A percentile compares a stretch with the other conserved stretches of the same genome.
Evolutionary conservation across 2,797 vertebrate genomes (phyloP).

Genomic region (Chelon auratus): DNA sequence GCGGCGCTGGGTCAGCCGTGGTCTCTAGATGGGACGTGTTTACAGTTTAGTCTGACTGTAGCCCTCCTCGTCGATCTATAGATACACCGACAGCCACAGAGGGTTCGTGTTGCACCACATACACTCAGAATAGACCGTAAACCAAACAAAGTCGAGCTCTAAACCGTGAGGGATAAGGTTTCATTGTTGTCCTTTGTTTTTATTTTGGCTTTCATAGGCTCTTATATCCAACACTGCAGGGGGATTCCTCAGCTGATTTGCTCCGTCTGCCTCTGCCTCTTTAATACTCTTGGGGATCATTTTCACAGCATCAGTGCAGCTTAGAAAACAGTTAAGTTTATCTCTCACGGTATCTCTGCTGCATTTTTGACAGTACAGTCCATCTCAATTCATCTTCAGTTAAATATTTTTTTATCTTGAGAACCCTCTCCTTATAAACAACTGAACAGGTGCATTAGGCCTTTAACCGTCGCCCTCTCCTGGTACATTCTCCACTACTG

Average conservation of each 20-base stretch:
- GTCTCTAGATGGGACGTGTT: slow-evolving; percentile 75
- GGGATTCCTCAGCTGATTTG: slow-evolving; percentile 65
- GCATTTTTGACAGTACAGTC: not conserved
- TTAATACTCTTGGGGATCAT: not conserved
- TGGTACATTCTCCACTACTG: slow-evolving; percentile 19
- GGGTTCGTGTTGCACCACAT: slow-evolving; percentile 76
- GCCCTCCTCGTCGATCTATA: slow-evolving; percentile 73
- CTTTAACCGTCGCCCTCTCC: slow-evolving; percentile 22
- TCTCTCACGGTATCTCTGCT: not conserved
- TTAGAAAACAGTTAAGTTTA: slow-evolving; percentile 19
- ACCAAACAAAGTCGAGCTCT: slow-evolving; percentile 76
- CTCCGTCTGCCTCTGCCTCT: slow-evolving; percentile 10
- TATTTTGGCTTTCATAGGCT: slow-evolving; percentile 67
- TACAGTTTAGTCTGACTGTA: slow-evolving; percentile 75
- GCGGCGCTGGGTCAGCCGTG: slow-evolving; percentile 48
- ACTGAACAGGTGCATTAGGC: not conserved
- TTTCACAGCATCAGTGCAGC: slow-evolving; percentile 11
- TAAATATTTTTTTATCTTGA: not conserved
- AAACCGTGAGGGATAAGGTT: slow-evolving; percentile 70
- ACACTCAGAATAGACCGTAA: slow-evolving; percentile 79
- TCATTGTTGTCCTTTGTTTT: slow-evolving; percentile 78
- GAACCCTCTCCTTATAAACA: slow-evolving; percentile 3
- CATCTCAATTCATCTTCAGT: not conserved
- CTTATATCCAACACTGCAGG: slow-evolving; percentile 28
- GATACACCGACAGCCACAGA: slow-evolving; percentile 74